Conservation (phyloP, 2,888 invertebrate species). For the Mesodorylaimus sp. region DNA sequence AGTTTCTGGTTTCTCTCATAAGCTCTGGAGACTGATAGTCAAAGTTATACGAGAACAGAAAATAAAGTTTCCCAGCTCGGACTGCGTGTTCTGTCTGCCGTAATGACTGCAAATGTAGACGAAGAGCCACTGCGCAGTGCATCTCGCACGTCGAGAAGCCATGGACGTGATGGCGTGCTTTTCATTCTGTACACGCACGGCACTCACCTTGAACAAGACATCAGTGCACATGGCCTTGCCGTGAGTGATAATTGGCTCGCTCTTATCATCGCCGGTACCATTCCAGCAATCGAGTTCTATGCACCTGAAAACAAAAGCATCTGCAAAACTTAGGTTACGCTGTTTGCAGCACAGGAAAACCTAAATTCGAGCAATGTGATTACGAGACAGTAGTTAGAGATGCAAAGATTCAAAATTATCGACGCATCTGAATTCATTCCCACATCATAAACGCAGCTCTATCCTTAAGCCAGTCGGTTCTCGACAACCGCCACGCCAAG, state of each 20-base stretch:
- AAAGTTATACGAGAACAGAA: background rate
- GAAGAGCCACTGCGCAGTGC: too few relatives aligned
- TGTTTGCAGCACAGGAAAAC: background rate
- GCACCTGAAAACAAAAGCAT: slow-evolving; percentile 43
- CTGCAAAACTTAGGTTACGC: background rate
- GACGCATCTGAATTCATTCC: too few relatives aligned
- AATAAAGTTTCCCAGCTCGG: background rate
- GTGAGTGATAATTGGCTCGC: slow-evolving; percentile 97
- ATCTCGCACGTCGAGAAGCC: too few relatives aligned
- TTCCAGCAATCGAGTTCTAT: slow-evolving; percentile 98
- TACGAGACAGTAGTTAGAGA: background rate
- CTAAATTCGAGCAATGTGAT: background rate
- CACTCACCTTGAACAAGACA: slow-evolving; percentile 72
- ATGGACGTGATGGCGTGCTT: background rate
- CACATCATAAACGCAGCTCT: too few relatives aligned
- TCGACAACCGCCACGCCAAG: too few relatives aligned
- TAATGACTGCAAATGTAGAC: too few relatives aligned
- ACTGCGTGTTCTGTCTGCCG: too few relatives aligned
- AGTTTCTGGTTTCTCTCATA: background rate
- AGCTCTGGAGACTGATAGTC: background rate
- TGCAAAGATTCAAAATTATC: too few relatives aligned
- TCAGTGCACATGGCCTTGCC: slow-evolving; percentile 99
- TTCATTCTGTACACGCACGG: too few relatives aligned
- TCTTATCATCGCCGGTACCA: slow-evolving; percentile 69
- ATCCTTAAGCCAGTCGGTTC: too few relatives aligned